Base-by-base conservation (phyloP, 2,888 invertebrate genomes). In the Cephus pulcher region DNA sequence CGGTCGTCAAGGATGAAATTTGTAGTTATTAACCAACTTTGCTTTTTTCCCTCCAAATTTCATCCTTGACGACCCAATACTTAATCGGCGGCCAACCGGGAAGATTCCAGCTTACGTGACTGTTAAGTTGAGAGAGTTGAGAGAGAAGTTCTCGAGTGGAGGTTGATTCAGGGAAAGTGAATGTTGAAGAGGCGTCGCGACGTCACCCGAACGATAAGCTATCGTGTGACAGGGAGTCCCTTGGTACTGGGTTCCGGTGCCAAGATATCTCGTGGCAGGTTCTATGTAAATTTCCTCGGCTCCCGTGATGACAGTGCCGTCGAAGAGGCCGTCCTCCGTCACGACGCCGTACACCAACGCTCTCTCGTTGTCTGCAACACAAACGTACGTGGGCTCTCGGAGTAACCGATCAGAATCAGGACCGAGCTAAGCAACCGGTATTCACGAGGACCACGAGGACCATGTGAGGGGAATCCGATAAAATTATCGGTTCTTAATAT, bases 271-370 rank as follows among this genome's bases (percentile, higher is more conserved):
- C 84, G 94, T 93, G 77, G 95, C 92, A 9, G 96, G 96, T 91
- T 97, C 97, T 84, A 97, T 94, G 92, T 96, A 97, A 92, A 95
- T 97, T 87, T 96, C 96, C 88, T 96, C 96, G 56, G 94, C 92
- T 79, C 93, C 92, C 75, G 96, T 96, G 92, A 94, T 93, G 89
- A 98, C 95, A 76, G 96, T 96, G 75, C 98, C 98, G 90, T 98
- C 98, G 92, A 98, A 96, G 79, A 97, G 93, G 79, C 97, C 98
- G 80, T 97, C 96, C 79, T 94, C 93, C 80, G 97, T 97, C 85
- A 98, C 94, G 85, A 98, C 93, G 74, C 98, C 98, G 88, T 96
- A 95, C 75, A 97, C 96, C 83, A 94, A 93, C 30, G 97, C 95
- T 74, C 93, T 93, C 83, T 96, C 96, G 87, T 97, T 97, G 93